These are phyloP conservation scores for Saccostrea cuccullata DNA, from an alignment of 1,140 invertebrate genomes.

Conservation along the genomic window DNA sequence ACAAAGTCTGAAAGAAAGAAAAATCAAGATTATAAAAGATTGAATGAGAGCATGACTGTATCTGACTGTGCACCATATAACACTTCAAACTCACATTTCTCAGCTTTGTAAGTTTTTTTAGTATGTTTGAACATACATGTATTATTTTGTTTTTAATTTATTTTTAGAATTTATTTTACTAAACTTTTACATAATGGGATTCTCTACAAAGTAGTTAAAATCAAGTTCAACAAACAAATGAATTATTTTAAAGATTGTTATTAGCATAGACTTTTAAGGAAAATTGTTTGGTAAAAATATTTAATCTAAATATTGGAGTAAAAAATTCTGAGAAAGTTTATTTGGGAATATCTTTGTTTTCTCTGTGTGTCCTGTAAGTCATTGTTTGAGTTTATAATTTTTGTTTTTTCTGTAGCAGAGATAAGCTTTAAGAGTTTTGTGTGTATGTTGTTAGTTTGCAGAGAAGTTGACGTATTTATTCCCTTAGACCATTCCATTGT, in stretches of 20 bases:
- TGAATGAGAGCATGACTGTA: background rate
- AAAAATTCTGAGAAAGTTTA: background rate
- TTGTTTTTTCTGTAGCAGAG: background rate
- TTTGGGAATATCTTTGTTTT: background rate
- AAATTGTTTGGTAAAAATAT: no score
- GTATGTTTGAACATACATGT: no score
- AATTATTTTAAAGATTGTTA: no score
- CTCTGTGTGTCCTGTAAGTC: background rate
- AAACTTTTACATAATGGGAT: no score
- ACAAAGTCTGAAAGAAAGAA: background rate
- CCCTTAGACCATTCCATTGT: background rate
- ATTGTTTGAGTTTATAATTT: background rate
- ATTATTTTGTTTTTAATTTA: no score
- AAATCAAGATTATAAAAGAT: background rate
- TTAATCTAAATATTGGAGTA: background rate
- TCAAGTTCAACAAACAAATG: no score
- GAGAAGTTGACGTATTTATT: background rate
- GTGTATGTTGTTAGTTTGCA: background rate
- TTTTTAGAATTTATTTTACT: no score
- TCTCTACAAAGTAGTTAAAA: no score
- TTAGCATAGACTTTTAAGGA: no score
- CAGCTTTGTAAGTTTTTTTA: no score
- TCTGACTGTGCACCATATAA: background rate
- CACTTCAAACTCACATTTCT: background rate
- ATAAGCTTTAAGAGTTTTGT: background rate